Conservation (phyloP, 1,140 invertebrate species). For the Tenebrio molitor region DNA sequence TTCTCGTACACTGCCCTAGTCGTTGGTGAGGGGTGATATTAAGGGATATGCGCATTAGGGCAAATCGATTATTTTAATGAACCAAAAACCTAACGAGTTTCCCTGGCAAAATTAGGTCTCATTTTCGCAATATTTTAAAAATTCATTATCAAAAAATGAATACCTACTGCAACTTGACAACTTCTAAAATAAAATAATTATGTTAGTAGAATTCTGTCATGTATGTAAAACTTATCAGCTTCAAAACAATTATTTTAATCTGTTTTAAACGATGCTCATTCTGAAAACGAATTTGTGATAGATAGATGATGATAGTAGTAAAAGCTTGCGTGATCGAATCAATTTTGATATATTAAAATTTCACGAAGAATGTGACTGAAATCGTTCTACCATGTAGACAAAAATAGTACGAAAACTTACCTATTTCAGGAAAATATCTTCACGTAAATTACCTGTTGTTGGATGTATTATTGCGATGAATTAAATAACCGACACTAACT, state of each 20-base stretch:
- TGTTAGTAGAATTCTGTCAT: no score
- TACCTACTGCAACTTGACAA: no score
- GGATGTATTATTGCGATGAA: background rate
- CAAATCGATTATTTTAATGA: constrained; percentile 43
- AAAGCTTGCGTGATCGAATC: constrained; percentile 25
- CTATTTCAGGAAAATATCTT: background rate
- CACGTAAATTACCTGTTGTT: constrained; percentile 31
- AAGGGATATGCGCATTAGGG: constrained; percentile 38
- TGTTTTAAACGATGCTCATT: no score
- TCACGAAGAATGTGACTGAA: background rate
- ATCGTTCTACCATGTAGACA: background rate
- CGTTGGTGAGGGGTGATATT: background rate
- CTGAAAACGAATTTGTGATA: background rate
- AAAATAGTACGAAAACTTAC: constrained; percentile 17
- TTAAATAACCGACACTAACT: constrained; percentile 8
- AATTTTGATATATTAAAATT: constrained; percentile 19
- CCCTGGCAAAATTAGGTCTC: background rate
- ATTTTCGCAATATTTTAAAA: background rate
- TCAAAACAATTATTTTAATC: no score
- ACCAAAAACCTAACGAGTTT: background rate
- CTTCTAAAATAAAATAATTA: no score
- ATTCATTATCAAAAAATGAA: constrained; percentile 3
- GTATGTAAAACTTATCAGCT: no score
- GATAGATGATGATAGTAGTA: background rate
- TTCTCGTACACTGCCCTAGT: background rate